These are phyloP conservation scores for Parauchenoglanis ngamensis DNA, from an alignment of 2,797 vertebrate genomes.

Conservation along the genomic window DNA sequence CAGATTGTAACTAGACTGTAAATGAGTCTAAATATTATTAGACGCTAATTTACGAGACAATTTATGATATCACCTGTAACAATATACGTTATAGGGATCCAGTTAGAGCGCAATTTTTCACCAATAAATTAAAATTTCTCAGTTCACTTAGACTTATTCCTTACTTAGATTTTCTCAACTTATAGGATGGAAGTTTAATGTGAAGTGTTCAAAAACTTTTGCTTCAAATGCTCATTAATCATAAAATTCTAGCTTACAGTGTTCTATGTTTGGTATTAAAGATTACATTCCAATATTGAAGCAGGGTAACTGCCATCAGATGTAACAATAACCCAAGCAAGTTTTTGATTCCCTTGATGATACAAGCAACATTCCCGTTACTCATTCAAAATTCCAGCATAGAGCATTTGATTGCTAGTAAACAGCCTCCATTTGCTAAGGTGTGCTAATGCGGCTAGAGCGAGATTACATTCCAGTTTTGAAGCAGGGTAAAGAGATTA, in stretches of 20 bases:
- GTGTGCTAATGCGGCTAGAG: neutral
- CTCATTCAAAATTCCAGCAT: neutral
- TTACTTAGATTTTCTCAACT: neutral
- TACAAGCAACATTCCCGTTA: neutral
- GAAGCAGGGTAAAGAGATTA: neutral
- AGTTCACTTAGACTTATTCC: neutral
- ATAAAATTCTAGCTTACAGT: neutral
- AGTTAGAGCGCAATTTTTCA: no score
- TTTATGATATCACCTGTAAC: neutral
- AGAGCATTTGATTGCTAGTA: neutral
- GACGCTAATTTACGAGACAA: neutral
- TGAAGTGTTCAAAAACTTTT: neutral
- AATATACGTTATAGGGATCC: neutral
- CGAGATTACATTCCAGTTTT: neutral
- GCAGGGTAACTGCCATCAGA: neutral
- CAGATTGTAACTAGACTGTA: neutral
- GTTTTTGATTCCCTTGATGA: neutral
- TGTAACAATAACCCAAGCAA: neutral
- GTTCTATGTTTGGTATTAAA: neutral
- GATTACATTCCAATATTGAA: neutral
- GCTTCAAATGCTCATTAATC: neutral
- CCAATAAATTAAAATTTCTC: neutral
- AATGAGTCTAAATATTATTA: neutral
- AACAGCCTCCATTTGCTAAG: neutral
- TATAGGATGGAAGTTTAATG: neutral